Evolutionary conservation across 2,797 vertebrate species (phyloP).

Genomic region (Cynopterus sphinx): DNA sequence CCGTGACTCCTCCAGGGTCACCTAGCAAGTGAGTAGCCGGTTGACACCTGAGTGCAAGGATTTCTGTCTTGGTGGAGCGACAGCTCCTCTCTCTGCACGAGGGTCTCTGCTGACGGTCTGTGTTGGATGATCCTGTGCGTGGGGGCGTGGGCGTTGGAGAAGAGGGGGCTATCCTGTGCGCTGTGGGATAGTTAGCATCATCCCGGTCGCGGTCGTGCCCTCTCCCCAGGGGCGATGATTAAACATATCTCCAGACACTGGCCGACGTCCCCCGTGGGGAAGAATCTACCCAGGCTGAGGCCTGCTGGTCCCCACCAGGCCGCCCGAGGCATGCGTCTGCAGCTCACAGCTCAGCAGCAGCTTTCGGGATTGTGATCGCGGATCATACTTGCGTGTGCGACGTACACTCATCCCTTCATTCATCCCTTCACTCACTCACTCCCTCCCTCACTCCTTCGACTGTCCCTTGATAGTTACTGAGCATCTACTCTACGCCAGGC

Average conservation of each 20-base stretch:
- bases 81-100: not conserved
- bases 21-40: not conserved
- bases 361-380: not conserved
- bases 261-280: not conserved
- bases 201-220: not conserved
- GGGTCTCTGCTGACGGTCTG: not conserved
- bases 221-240: not conserved
- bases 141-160: not conserved
- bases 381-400: not conserved
- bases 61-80: not conserved
- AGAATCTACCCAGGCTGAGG: not conserved
- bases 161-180: not conserved
- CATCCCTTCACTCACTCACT: too few relatives aligned
- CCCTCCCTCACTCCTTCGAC: not conserved
- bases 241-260: not conserved
- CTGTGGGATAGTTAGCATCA: not conserved
- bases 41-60: not conserved
- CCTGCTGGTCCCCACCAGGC: not conserved
- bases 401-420: not conserved
- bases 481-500: not conserved
- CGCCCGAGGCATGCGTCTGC: not conserved
- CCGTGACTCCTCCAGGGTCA: not conserved
- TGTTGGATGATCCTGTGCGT: not conserved
- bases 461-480: fast-evolving
- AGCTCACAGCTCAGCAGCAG: not conserved